Percentiles rank a stretch among this genome's conserved stretches.
These are phyloP conservation scores for Myopa testacea DNA, from an alignment of 2,888 invertebrate genomes.

Conservation along the genomic window DNA sequence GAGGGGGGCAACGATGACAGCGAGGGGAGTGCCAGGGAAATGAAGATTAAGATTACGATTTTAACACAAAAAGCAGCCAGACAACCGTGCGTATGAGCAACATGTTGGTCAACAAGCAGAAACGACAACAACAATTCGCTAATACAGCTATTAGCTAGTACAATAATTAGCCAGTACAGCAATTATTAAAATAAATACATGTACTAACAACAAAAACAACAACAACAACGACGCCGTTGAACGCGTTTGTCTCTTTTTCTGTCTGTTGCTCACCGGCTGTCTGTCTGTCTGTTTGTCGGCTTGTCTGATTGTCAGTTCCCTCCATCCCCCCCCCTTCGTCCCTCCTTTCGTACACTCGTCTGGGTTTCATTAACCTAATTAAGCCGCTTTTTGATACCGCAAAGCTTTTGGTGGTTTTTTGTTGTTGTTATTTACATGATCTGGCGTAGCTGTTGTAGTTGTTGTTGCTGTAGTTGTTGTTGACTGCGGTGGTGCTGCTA, in stretches of 20 bases:
- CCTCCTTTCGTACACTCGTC: not conserved
- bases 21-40: too few species aligned
- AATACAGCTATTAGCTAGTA: too few species aligned
- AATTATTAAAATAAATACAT: too few species aligned
- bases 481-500: not conserved
- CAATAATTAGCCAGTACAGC: too few species aligned
- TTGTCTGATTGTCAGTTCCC: not conserved
- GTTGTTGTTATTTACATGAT: not conserved
- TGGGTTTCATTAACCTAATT: conserved; percentile 32
- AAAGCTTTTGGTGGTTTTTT: not conserved
- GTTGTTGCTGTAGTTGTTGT: conserved; percentile 1
- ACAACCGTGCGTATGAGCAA: conserved; percentile 15
- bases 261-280: not conserved
- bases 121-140: too few species aligned
- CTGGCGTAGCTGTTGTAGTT: not conserved
- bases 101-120: not conserved
- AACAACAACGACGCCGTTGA: too few species aligned
- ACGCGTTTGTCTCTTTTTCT: too few species aligned
- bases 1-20: too few species aligned
- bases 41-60: conserved; percentile 2
- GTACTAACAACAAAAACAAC: too few species aligned
- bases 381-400: not conserved
- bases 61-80: too few species aligned
- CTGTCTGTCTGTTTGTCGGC: not conserved
- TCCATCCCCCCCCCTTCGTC: too few species aligned